These are phyloP conservation scores for Drosophila paramelanica DNA, from an alignment of 2,888 invertebrate genomes.

Conservation along the genomic window DNA sequence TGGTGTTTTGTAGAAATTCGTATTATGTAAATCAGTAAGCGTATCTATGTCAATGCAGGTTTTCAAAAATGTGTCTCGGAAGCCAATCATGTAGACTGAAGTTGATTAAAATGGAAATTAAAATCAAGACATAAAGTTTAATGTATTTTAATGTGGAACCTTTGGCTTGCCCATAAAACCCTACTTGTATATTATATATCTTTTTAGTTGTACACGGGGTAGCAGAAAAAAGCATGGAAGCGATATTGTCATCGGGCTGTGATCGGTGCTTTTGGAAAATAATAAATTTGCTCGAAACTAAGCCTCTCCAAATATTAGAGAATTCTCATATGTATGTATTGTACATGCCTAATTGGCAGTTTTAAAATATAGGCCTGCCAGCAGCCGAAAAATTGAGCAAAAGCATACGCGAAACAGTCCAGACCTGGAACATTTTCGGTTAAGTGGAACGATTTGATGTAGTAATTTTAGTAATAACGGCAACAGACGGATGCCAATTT, in stretches of 20 bases:
- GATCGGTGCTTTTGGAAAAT: not conserved
- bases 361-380: conserved; percentile 34
- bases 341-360: conserved; percentile 55
- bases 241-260: not conserved
- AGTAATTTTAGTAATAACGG: conserved; percentile 74
- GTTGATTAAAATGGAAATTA: too few species aligned
- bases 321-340: conserved; percentile 36
- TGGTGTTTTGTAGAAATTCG: too few species aligned
- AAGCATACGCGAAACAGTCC: conserved; percentile 44
- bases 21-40: too few species aligned
- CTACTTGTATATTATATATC: too few species aligned
- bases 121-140: too few species aligned
- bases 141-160: too few species aligned
- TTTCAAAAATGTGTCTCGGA: too few species aligned
- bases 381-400: conserved; percentile 41
- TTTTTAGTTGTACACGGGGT: too few species aligned
- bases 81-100: too few species aligned
- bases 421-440: conserved; percentile 58
- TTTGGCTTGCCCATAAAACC: too few species aligned
- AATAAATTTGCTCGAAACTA: conserved; percentile 3
- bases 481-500: conserved; percentile 63
- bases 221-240: too few species aligned
- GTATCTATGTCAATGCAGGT: too few species aligned
- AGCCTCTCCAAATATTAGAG: conserved; percentile 49
- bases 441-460: conserved; percentile 74